Evolutionary conservation across 2,888 invertebrate genomes (phyloP), one percentile per base, ranked within the genome.

Genomic region (Amiota mariae): DNA sequence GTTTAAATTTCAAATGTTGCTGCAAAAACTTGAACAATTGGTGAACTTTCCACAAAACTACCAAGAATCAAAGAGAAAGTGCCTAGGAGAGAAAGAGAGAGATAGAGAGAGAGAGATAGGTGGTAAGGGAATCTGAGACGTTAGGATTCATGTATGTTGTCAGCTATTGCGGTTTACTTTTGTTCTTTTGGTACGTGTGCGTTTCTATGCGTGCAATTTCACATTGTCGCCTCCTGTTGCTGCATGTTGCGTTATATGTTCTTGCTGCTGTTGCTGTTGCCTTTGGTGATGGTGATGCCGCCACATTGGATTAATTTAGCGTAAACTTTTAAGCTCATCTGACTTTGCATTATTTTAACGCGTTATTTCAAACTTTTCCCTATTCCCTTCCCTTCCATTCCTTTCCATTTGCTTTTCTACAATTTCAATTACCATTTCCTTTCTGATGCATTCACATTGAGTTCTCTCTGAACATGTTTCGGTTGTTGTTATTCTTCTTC

Each of bases 251-350:
- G 11, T 10, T 54, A 1, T 15, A 46, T 49, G 59, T 61, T 61
- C 61, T 15, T 48, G 70, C 51, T 36, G 15, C n/a, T 51, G 51
- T 18, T 54, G 57, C 47, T 70, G 47, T 0, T 70, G 64, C n/a
- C 36, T 46, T 18, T 54, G 57, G 20, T 70, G 47, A 0, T 70
- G 64, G 78, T 15, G 54, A 15, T 36, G 72, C 76, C 77, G 70
- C 78, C 79, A 81, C 84, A 82, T 81, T 81, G 78, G 81, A 76
- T 84, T 84, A 85, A 83, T 83, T 84, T 85, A 81, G 80, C 85
- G 80, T 72, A 85, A 82, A 81, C 77, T 80, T 79, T 80, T 67
- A 68, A 74, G 63, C 72, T 67, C 72, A 70, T 49, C 49, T 78
- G 75, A 57, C 75, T 48, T 67, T 51, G 49, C 73, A 13, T 70